Percentiles rank a stretch among this genome's conserved stretches.
Evolutionary conservation across 1,140 invertebrate genomes (phyloP).

Genomic region (Brachionus rubens): DNA sequence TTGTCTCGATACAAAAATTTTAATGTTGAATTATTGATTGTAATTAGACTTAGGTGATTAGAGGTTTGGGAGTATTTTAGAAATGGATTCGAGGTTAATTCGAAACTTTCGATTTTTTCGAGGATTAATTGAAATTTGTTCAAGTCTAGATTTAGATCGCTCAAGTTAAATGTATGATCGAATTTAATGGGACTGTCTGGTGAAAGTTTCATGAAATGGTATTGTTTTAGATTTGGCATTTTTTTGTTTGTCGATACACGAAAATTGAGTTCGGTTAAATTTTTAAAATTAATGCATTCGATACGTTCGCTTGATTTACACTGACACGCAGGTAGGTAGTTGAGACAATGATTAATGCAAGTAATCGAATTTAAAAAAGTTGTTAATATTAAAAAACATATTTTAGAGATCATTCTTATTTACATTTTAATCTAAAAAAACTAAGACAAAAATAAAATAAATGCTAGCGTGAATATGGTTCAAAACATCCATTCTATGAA

Average conservation of each 20-base stretch:
- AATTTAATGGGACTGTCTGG: neutral
- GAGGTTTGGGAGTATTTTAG: neutral
- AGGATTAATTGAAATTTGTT: constrained; percentile 13
- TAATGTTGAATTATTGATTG: constrained; percentile 4
- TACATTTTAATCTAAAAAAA: no score
- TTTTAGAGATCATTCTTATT: no score
- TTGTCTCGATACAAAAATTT: constrained; percentile 1
- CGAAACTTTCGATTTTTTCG: neutral
- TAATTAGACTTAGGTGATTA: neutral
- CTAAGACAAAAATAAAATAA: no score
- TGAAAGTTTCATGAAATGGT: neutral
- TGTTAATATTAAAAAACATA: no score
- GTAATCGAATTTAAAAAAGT: no score
- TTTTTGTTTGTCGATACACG: neutral
- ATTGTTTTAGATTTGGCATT: constrained; percentile 32
- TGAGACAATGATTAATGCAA: constrained; percentile 11
- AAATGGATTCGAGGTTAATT: constrained; percentile 18
- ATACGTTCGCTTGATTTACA: constrained; percentile 18
- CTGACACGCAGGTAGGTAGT: neutral
- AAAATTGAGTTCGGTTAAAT: neutral
- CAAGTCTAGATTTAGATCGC: neutral
- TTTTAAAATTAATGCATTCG: constrained; percentile 20
- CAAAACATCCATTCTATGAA: no score
- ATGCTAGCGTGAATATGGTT: no score
- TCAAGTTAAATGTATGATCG: neutral